A percentile compares a stretch with the other conserved stretches of the same genome.
phyloP scores from a whole-genome alignment of 2,888 invertebrate genomes.

The Julus scandinavius region DNA sequence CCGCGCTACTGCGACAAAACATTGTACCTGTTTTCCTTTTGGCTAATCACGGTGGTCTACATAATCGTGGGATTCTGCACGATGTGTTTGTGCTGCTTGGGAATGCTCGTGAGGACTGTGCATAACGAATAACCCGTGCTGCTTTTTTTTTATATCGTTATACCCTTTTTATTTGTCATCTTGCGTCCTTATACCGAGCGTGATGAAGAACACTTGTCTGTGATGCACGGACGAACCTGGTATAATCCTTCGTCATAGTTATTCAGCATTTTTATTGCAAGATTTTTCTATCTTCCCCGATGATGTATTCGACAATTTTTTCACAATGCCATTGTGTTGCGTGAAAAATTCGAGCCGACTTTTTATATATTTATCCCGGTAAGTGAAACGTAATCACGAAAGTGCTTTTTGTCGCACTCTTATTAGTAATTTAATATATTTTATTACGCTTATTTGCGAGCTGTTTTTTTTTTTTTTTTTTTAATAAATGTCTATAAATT shows the following conservation, averaged over 20 bases:
- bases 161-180: neutral
- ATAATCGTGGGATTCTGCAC: conserved; percentile 71
- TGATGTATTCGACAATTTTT: neutral
- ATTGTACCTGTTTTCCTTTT: conserved; percentile 77
- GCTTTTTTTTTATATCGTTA: neutral
- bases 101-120: conserved; percentile 69
- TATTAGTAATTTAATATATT: neutral
- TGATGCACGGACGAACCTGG: neutral
- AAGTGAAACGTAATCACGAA: neutral
- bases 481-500: neutral
- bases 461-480: neutral
- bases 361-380: conserved; percentile 9
- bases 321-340: neutral
- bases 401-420: neutral
- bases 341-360: neutral
- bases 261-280: neutral
- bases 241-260: neutral
- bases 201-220: neutral
- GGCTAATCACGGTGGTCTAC: conserved; percentile 75
- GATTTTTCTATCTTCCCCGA: conserved; percentile 2
- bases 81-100: conserved; percentile 71
- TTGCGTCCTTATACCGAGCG: neutral
- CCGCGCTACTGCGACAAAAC: conserved; percentile 74
- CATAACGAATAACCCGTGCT: conserved; percentile 61
- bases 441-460: conserved; percentile 24